phyloP scores from a whole-genome alignment of 2,113 vertebrate species.

The Scolopax mira region DNA sequence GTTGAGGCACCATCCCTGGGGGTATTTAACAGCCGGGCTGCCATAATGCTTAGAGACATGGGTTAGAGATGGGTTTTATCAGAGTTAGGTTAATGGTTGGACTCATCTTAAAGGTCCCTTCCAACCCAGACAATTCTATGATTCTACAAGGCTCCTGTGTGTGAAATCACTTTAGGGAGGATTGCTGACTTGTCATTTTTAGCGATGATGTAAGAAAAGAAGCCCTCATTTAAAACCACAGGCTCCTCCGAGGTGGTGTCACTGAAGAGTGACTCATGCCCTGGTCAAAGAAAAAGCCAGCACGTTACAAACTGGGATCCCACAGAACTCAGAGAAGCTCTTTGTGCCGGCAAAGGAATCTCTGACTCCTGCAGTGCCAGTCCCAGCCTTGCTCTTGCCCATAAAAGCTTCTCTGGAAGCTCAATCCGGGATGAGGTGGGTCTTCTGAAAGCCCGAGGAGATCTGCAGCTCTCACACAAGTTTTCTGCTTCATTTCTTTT shows the following conservation, averaged over 20 bases:
- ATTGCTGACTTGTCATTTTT: constrained; percentile 25
- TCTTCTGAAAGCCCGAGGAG: not conserved
- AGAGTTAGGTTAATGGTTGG: no score
- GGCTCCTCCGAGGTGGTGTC: not conserved
- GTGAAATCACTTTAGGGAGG: not conserved
- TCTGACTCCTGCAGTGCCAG: not conserved
- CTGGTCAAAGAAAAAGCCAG: not conserved
- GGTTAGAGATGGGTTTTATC: no score
- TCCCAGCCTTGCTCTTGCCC: not conserved
- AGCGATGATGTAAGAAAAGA: not conserved
- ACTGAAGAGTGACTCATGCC: not conserved
- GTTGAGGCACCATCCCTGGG: no score
- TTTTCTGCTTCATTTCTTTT: not conserved
- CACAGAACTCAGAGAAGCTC: not conserved
- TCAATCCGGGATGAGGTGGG: not conserved
- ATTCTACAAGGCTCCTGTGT: not conserved
- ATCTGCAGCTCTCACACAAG: not conserved
- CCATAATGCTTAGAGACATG: no score
- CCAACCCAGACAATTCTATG: no score
- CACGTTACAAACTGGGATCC: not conserved
- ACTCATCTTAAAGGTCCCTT: no score
- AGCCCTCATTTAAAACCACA: not conserved
- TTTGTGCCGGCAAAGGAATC: not conserved
- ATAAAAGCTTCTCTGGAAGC: not conserved
- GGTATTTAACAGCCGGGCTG: no score